These are phyloP conservation scores for Siphlonurus alternatus DNA, from an alignment of 2,888 invertebrate genomes.

Conservation along the genomic window DNA sequence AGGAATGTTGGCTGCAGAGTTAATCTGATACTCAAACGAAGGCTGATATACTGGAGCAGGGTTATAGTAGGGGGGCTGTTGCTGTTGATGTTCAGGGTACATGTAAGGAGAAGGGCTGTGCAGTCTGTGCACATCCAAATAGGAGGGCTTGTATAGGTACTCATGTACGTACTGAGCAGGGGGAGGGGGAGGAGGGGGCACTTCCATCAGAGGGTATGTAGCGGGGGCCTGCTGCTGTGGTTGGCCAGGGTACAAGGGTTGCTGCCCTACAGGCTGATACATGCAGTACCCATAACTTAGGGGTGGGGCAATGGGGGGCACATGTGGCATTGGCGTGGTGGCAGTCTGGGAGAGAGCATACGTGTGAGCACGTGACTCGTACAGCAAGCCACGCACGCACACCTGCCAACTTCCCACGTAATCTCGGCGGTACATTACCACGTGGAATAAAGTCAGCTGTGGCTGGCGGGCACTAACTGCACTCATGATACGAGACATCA, in stretches of 20 bases:
- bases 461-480: not conserved
- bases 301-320: not conserved
- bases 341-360: not conserved
- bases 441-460: not conserved
- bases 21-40: no score
- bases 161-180: not conserved
- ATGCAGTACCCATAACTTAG: not conserved
- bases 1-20: not conserved
- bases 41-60: no score
- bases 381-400: not conserved
- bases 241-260: not conserved
- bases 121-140: not conserved
- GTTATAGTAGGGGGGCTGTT: not conserved
- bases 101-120: not conserved
- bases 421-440: not conserved
- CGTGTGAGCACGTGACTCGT: not conserved
- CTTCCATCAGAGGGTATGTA: not conserved
- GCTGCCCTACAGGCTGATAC: not conserved
- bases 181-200: not conserved
- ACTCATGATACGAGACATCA: not conserved
- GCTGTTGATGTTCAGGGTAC: not conserved
- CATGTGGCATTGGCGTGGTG: not conserved
- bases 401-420: not conserved
- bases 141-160: not conserved
- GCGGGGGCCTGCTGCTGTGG: not conserved